phyloP scores from a whole-genome alignment of 2,888 invertebrate species.

The Ophion ventricosus region DNA sequence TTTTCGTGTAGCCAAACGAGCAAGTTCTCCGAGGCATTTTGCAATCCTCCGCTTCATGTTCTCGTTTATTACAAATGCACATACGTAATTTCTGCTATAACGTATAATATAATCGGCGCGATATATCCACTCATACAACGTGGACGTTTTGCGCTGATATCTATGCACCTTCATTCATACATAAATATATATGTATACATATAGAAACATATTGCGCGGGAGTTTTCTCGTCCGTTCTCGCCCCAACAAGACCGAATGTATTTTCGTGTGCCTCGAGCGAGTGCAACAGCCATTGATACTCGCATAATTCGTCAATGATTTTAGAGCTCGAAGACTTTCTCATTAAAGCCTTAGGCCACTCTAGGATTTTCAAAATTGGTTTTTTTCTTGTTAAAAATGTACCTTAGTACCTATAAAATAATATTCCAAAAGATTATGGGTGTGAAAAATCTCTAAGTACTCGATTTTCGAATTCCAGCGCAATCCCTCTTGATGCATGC shows the following conservation, averaged over 20 bases:
- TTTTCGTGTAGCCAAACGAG: neutral
- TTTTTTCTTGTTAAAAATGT: too few species aligned
- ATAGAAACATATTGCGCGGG: too few species aligned
- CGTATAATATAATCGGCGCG: slow-evolving; percentile 1
- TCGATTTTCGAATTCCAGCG: too few species aligned
- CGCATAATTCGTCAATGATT: slow-evolving; percentile 11
- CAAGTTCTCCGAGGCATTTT: neutral
- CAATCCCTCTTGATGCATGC: too few species aligned
- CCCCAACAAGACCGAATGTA: slow-evolving; percentile 38
- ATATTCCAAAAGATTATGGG: too few species aligned
- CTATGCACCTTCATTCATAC: neutral
- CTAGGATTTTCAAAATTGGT: too few species aligned
- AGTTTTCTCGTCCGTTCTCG: slow-evolving; percentile 41
- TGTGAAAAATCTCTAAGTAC: too few species aligned
- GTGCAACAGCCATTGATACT: slow-evolving; percentile 52
- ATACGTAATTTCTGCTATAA: slow-evolving; percentile 20
- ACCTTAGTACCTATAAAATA: too few species aligned
- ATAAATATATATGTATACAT: neutral
- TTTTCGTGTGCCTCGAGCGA: slow-evolving; percentile 45
- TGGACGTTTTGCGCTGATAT: neutral
- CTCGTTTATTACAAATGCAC: slow-evolving; percentile 14
- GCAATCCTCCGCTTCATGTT: slow-evolving; percentile 19
- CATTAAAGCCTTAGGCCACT: too few species aligned
- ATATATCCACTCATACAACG: neutral
- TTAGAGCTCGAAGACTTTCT: slow-evolving; percentile 15